phyloP scores from a whole-genome alignment of 1,140 invertebrate species.

The Musca domestica region DNA sequence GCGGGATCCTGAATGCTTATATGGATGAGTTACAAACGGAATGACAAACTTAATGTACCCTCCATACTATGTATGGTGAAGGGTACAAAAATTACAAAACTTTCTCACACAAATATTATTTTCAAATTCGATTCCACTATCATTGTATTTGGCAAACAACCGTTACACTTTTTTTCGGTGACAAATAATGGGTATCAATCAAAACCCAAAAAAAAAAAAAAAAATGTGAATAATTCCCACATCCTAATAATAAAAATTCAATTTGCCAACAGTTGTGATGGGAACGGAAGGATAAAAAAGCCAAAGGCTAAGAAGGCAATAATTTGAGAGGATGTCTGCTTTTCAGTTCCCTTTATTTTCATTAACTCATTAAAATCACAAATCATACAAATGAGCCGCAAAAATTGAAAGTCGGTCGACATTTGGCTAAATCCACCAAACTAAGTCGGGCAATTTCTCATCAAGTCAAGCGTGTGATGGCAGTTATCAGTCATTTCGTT shows the following conservation, averaged over 20 bases:
- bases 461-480: constrained; percentile 12
- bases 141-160: too few species aligned
- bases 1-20: too few species aligned
- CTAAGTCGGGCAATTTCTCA: constrained; percentile 34
- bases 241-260: constrained; percentile 14
- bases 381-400: constrained; percentile 49
- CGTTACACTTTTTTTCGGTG: constrained; percentile 22
- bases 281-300: too few species aligned
- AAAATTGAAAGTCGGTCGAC: constrained; percentile 35
- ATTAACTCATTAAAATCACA: constrained; percentile 45
- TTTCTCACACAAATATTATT: too few species aligned
- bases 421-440: neutral
- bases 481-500: neutral
- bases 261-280: constrained; percentile 2
- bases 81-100: too few species aligned
- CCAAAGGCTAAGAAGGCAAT: too few species aligned
- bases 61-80: too few species aligned
- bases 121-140: too few species aligned
- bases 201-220: constrained; percentile 33
- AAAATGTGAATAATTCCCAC: too few species aligned
- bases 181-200: constrained; percentile 50
- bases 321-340: too few species aligned
- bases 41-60: too few species aligned
- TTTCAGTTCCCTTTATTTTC: neutral
- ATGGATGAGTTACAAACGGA: too few species aligned